Percentiles rank a stretch among this genome's conserved stretches.
phyloP scores from a whole-genome alignment of 2,888 invertebrate genomes.

The Falcaria lacertinaria region DNA sequence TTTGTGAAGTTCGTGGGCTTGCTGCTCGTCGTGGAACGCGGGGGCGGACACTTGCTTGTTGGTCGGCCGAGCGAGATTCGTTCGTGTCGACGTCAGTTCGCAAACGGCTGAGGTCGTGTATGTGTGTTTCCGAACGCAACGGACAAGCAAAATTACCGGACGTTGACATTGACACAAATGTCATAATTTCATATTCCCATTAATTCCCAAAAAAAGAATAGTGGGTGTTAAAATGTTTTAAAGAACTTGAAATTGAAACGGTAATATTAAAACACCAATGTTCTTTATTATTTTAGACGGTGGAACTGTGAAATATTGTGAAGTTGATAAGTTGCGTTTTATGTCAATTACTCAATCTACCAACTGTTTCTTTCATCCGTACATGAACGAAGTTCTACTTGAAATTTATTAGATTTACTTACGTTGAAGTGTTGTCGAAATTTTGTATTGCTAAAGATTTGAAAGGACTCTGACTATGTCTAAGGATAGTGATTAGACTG shows the following conservation, averaged over 20 bases:
- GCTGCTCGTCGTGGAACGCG: no score
- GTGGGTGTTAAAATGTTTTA: neutral
- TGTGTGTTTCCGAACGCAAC: constrained; percentile 56
- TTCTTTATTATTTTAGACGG: constrained; percentile 4
- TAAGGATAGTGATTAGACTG: constrained; percentile 11
- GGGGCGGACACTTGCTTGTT: constrained; percentile 32
- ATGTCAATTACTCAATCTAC: constrained; percentile 9
- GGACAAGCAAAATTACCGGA: constrained; percentile 35
- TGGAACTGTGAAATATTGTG: constrained; percentile 15
- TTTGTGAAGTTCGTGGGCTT: no score
- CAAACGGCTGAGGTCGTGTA: constrained; percentile 52
- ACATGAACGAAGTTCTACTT: no score
- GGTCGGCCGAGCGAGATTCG: no score
- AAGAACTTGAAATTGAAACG: neutral
- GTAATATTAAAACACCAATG: no score
- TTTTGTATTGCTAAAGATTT: neutral
- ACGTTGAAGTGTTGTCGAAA: neutral
- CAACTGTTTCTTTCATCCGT: no score
- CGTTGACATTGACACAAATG: constrained; percentile 33
- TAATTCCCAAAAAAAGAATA: neutral
- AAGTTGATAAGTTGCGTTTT: constrained; percentile 14
- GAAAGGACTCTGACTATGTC: neutral
- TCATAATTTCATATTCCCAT: constrained; percentile 36
- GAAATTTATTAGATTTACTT: neutral
- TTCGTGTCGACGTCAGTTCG: constrained; percentile 41